Percentiles rank a stretch among this genome's conserved stretches.
These are phyloP conservation scores for Stenopsyche tienmushanensis DNA, from an alignment of 1,140 invertebrate genomes.

Conservation along the genomic window DNA sequence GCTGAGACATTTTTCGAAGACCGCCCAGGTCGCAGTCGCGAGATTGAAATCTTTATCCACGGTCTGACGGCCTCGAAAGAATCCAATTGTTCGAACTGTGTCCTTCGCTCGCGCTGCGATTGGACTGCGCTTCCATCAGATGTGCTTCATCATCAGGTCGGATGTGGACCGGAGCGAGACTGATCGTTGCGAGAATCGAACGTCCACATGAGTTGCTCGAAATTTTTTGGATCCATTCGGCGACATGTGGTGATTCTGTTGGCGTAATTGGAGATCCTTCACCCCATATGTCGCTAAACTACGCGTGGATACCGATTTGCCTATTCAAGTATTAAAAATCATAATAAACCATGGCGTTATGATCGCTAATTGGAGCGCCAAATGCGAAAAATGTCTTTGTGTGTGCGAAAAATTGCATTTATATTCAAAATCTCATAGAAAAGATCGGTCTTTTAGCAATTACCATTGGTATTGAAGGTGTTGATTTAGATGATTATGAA, in stretches of 20 bases:
- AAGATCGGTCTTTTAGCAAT: too few species aligned
- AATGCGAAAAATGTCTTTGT: too few species aligned
- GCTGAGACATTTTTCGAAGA: neutral
- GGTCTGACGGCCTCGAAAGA: neutral
- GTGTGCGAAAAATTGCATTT: too few species aligned
- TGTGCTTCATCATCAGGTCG: conserved; percentile 5
- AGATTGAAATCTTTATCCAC: conserved; percentile 21
- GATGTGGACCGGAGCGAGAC: neutral
- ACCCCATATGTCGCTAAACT: neutral
- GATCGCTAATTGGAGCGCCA: too few species aligned
- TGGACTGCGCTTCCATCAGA: conserved; percentile 1
- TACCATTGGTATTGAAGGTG: too few species aligned
- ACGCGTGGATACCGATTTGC: neutral
- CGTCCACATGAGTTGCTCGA: too few species aligned
- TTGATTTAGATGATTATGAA: too few species aligned
- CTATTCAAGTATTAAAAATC: too few species aligned
- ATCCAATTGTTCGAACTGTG: neutral
- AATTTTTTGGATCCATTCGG: too few species aligned
- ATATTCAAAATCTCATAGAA: too few species aligned
- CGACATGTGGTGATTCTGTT: neutral
- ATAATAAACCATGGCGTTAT: too few species aligned
- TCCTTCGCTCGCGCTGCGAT: neutral
- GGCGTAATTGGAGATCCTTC: neutral
- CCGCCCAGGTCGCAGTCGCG: conserved; percentile 12
- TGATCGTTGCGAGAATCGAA: neutral